Conservation (phyloP, 1,140 invertebrate species). For the Aricia agestis region DNA sequence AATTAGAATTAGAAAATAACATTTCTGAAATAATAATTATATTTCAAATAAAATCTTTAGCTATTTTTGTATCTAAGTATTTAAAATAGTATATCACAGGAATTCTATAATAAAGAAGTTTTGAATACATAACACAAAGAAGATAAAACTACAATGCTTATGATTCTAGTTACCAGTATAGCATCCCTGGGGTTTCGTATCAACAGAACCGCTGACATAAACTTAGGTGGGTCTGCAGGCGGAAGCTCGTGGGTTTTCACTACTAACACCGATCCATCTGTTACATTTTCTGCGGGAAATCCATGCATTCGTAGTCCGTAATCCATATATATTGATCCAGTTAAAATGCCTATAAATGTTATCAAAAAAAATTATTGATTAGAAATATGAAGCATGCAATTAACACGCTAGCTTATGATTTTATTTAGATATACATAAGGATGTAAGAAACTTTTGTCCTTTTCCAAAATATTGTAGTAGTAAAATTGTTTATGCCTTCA, state of each 20-base stretch:
- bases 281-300: slow-evolving; percentile 86
- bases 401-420: background rate
- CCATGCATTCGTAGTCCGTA: slow-evolving; percentile 84
- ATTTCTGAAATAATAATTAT: no score
- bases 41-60: no score
- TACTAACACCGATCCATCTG: slow-evolving; percentile 84
- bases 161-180: slow-evolving; percentile 69
- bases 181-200: slow-evolving; percentile 83
- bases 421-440: background rate
- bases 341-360: slow-evolving; percentile 78
- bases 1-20: no score
- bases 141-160: background rate
- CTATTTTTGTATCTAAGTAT: no score
- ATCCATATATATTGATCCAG: slow-evolving; percentile 88
- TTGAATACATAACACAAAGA: background rate
- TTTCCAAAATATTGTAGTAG: no score
- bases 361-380: slow-evolving; percentile 21
- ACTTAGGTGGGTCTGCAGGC: slow-evolving; percentile 75
- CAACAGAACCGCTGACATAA: slow-evolving; percentile 81
- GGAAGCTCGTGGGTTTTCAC: slow-evolving; percentile 90
- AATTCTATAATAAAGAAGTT: no score
- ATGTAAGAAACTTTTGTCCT: no score
- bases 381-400: background rate
- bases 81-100: no score
- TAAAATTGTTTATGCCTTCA: no score